These are phyloP conservation scores for Tyrophagus putrescentiae DNA, from an alignment of 1,140 invertebrate species.

Conservation along the genomic window DNA sequence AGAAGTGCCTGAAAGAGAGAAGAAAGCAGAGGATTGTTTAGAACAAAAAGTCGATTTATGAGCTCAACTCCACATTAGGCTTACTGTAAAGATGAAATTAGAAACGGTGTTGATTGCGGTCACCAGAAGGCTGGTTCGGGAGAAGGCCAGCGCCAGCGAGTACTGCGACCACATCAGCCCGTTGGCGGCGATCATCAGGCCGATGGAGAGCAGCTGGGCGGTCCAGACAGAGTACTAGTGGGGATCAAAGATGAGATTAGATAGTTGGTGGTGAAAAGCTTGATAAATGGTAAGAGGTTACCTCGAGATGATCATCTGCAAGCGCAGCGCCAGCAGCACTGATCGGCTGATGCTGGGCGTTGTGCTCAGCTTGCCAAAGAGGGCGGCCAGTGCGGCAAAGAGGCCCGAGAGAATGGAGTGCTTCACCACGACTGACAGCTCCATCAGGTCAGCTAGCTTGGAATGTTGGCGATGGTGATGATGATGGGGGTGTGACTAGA, in stretches of 20 bases:
- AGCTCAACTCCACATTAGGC: neutral
- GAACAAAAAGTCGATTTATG: too few relatives aligned
- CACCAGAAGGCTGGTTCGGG: neutral
- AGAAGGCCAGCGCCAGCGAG: conserved; percentile 4
- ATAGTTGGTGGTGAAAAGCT: too few relatives aligned
- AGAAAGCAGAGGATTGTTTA: too few relatives aligned
- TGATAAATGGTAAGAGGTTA: neutral
- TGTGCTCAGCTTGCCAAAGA: conserved; percentile 5
- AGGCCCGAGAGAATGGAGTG: conserved; percentile 2
- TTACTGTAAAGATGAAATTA: conserved; percentile 13
- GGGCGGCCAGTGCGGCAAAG: neutral
- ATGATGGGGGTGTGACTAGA: too few relatives aligned
- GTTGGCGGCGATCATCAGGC: neutral
- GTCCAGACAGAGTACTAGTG: neutral
- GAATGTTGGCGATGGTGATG: too few relatives aligned
- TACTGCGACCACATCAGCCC: conserved; percentile 5
- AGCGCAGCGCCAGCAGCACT: neutral
- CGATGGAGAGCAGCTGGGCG: neutral
- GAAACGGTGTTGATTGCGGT: conserved; percentile 8
- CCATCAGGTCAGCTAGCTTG: too few relatives aligned
- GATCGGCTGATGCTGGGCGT: neutral
- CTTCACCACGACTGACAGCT: conserved; percentile 44
- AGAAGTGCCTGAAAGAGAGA: neutral
- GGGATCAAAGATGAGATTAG: neutral
- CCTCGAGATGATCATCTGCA: neutral